Evolutionary conservation across 2,888 invertebrate genomes (phyloP).

Genomic region (Cheilosia impressa): DNA sequence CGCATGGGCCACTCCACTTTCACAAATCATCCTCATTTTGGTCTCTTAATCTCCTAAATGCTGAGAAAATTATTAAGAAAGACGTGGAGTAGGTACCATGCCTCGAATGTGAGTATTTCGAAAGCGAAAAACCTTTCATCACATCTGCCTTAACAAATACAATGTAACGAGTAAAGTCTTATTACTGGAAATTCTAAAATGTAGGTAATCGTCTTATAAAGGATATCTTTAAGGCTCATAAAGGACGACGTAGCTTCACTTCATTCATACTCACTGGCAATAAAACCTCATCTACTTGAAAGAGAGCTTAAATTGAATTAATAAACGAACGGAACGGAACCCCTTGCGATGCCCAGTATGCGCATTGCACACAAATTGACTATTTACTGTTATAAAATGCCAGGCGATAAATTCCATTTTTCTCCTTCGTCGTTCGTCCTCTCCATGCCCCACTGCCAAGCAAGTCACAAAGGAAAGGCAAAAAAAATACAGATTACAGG

Average conservation of each 20-base stretch:
- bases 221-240: not conserved
- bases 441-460: not conserved
- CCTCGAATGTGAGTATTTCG: no score
- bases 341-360: conserved; percentile 46
- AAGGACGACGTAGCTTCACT: not conserved
- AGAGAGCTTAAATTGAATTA: conserved; percentile 59
- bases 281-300: conserved; percentile 52
- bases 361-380: conserved; percentile 69
- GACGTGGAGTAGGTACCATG: no score
- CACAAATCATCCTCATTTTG: no score
- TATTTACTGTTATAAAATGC: conserved; percentile 63
- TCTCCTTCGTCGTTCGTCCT: not conserved
- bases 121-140: no score
- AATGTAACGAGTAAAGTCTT: no score
- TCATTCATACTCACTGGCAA: conserved; percentile 14
- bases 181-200: no score
- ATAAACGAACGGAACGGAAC: conserved; percentile 28
- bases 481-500: conserved; percentile 35
- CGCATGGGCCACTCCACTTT: no score
- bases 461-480: conserved; percentile 5
- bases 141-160: no score
- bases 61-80: no score
- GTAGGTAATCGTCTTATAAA: not conserved
- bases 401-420: conserved; percentile 47
- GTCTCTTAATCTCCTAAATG: no score